Base-by-base conservation (phyloP, 2,113 vertebrate genomes). In the Bucco capensis region DNA sequence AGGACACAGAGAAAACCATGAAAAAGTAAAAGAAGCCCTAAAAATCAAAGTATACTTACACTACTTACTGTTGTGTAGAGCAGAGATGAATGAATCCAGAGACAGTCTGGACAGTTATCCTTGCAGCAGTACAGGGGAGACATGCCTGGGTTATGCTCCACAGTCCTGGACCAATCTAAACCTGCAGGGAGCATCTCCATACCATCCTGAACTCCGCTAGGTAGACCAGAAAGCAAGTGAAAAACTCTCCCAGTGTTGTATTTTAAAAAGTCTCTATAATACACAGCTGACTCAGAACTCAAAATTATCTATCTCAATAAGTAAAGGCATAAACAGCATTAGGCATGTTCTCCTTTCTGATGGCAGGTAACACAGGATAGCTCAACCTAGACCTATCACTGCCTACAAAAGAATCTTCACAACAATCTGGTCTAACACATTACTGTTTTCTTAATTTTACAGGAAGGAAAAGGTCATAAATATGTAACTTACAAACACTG, bases 331-430 rank as follows among this genome's bases (percentile, higher is more conserved):
- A 10, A 66, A 57, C 30, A 77, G 23, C 61, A 47, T 8, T 40
- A 8, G 33, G 38, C 38, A 51, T 18, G 38, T 83, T 91, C 30
- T 80, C 28, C 40, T 86, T 86, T 66, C 24, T 2, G 16, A 13
- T 8, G 8, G 22, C 3, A 2, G 3, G 0, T 5, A 44, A 37
- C 14, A 10, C 10, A 67, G 75, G 31, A 37, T 24, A 42, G 24
- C 22, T 78, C 46, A 18, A 6, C 58, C 25, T 23, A 54, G 12
- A 54, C 8, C 15, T 54, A 14, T 19, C 31, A 7, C 46, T 75
- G 53, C 54, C 35, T 61, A 12, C 51, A 76, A 50, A 33, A 62
- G 57, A 62, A 65, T 42, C 40, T 82, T 88, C 64, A 80, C 58
- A 82, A 65, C 42, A 76, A 14, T 37, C 18, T 60, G 21, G 77